phyloP scores from a whole-genome alignment of 1,140 invertebrate genomes.

The Metaphire vulgaris region DNA sequence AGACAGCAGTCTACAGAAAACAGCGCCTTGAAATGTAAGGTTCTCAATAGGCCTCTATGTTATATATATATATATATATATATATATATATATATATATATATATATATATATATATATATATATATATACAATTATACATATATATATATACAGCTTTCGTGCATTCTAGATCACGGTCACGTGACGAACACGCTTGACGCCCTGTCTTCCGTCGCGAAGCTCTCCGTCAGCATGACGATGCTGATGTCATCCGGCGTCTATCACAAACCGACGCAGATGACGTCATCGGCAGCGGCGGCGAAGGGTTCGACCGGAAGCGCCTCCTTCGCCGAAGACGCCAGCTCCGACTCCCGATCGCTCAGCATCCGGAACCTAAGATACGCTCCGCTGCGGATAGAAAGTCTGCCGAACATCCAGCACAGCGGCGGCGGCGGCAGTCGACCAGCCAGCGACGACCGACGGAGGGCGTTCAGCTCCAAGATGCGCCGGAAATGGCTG shows the following conservation, averaged over 20 bases:
- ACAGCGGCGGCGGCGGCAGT: not conserved
- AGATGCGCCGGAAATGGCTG: not conserved
- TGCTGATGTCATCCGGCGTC: slow-evolving; percentile 30
- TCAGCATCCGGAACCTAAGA: not conserved
- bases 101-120: too few relatives aligned
- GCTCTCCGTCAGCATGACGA: slow-evolving; percentile 30
- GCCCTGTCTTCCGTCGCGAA: slow-evolving; percentile 29
- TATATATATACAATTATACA: too few relatives aligned
- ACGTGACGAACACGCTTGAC: slow-evolving; percentile 28
- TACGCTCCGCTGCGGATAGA: not conserved
- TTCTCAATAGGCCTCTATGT: too few relatives aligned
- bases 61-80: too few relatives aligned
- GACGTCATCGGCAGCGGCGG: not conserved
- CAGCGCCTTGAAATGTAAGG: too few relatives aligned
- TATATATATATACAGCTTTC: too few relatives aligned
- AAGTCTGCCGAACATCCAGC: not conserved
- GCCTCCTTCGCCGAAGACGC: not conserved
- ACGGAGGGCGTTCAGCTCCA: not conserved
- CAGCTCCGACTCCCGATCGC: not conserved
- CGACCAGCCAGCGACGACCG: not conserved
- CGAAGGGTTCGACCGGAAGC: slow-evolving; percentile 14
- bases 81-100: too few relatives aligned
- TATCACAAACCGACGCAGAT: not conserved
- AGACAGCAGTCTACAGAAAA: too few relatives aligned
- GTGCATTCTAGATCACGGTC: slow-evolving; percentile 17